A percentile compares a stretch with the other conserved stretches of the same genome.
These are phyloP conservation scores for Scaptomyza hsui DNA, from an alignment of 1,140 invertebrate species.

Conservation along the genomic window DNA sequence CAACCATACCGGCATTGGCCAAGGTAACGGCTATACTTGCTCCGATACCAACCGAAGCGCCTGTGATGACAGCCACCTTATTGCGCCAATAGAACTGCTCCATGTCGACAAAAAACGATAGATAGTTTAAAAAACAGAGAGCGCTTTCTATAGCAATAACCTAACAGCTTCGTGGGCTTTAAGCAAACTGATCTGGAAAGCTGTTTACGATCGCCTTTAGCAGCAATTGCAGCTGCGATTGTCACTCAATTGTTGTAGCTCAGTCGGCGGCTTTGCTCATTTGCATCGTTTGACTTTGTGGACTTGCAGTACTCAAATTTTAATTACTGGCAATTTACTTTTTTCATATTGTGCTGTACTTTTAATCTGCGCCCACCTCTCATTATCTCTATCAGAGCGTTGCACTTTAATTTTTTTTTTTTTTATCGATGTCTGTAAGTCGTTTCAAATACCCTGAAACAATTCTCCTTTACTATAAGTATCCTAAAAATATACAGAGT, in stretches of 20 bases:
- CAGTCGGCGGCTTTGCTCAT: slow-evolving; percentile 31
- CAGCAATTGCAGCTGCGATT: slow-evolving; percentile 3
- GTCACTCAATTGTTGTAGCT: background rate
- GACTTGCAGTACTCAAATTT: slow-evolving; percentile 35
- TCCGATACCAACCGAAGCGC: slow-evolving; percentile 88
- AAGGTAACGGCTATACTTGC: slow-evolving; percentile 84
- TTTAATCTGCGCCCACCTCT: slow-evolving; percentile 17
- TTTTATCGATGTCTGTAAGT: background rate
- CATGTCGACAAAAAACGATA: slow-evolving; percentile 77
- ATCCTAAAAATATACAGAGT: too few species aligned
- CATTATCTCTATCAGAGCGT: slow-evolving; percentile 11
- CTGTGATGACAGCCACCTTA: slow-evolving; percentile 88
- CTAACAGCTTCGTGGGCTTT: slow-evolving; percentile 26
- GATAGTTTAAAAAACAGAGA: background rate
- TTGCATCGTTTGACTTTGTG: slow-evolving; percentile 43
- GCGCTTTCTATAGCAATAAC: slow-evolving; percentile 29
- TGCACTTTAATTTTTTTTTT: background rate
- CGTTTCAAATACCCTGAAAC: too few species aligned
- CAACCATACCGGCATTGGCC: slow-evolving; percentile 85
- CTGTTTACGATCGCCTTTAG: slow-evolving; percentile 29
- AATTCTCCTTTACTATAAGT: too few species aligned
- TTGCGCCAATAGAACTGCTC: slow-evolving; percentile 85
- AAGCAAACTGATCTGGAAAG: slow-evolving; percentile 44
- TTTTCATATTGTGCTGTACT: slow-evolving; percentile 49
- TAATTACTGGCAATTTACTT: slow-evolving; percentile 73